Evolutionary conservation across 1,140 invertebrate genomes (phyloP).

Genomic region (Aphelinus atriplicis): DNA sequence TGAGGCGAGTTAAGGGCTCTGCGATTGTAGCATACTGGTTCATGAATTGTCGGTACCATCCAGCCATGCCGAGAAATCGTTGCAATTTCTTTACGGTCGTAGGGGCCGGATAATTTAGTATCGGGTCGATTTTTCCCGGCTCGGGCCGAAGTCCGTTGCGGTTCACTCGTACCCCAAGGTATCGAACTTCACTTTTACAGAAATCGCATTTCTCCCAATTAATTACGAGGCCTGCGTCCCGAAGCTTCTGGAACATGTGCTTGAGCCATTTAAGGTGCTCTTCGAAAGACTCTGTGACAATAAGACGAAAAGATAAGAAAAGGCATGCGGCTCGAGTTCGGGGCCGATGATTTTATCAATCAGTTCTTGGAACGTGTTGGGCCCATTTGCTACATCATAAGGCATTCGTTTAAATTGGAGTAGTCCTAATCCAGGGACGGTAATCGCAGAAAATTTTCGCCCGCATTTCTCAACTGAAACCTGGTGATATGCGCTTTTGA

Average conservation of each 20-base stretch:
- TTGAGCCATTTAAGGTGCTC: no score
- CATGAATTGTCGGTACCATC: no score
- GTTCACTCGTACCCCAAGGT: no score
- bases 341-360: neutral
- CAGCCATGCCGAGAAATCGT: no score
- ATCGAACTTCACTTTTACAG: no score
- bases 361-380: neutral
- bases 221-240: neutral
- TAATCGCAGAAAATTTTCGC: neutral
- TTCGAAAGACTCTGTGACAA: neutral
- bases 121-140: no score
- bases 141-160: no score
- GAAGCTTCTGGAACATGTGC: no score
- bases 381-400: neutral
- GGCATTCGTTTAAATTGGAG: conserved; percentile 14
- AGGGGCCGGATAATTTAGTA: no score
- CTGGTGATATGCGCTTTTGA: neutral
- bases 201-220: neutral
- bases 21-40: no score
- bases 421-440: neutral
- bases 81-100: no score
- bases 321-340: conserved; percentile 5
- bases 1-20: no score
- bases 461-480: neutral
- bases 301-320: neutral